These are phyloP conservation scores for Bombus confusus DNA, from an alignment of 1,140 invertebrate genomes.

Conservation along the genomic window DNA sequence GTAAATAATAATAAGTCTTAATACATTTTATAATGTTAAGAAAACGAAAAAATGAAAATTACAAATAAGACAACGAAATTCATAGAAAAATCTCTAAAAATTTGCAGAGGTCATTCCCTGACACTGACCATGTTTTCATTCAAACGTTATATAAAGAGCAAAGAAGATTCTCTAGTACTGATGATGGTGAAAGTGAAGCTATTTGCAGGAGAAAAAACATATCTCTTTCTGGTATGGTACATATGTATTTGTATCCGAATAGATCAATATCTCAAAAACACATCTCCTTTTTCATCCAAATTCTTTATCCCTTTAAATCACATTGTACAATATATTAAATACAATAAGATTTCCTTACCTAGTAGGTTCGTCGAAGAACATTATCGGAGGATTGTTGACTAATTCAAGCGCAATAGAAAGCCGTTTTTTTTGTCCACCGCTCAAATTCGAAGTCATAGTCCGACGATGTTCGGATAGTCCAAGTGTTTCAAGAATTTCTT, in stretches of 20 bases:
- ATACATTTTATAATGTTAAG: background rate
- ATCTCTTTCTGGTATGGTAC: no score
- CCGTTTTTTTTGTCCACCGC: slow-evolving; percentile 97
- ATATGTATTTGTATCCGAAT: no score
- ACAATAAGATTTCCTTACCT: slow-evolving; percentile 81
- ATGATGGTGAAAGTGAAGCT: slow-evolving; percentile 49
- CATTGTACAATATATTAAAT: background rate
- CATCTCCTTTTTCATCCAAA: background rate
- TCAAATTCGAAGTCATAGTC: slow-evolving; percentile 94
- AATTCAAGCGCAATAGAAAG: slow-evolving; percentile 97
- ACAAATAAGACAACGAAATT: background rate
- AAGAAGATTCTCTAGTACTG: slow-evolving; percentile 36
- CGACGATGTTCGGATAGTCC: slow-evolving; percentile 92
- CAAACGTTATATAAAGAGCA: slow-evolving; percentile 26
- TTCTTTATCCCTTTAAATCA: background rate
- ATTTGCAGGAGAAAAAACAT: background rate
- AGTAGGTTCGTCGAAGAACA: slow-evolving; percentile 99
- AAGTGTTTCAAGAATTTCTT: slow-evolving; percentile 95
- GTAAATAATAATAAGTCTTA: background rate
- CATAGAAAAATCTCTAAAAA: background rate
- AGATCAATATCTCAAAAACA: background rate
- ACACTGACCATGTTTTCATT: slow-evolving; percentile 32
- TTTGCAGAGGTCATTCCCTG: background rate
- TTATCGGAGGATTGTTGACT: slow-evolving; percentile 97
- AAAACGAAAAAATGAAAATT: background rate